A percentile compares a stretch with the other conserved stretches of the same genome.
Evolutionary conservation across 2,888 invertebrate species (phyloP).

Genomic region (Amphimallon solstitiale): DNA sequence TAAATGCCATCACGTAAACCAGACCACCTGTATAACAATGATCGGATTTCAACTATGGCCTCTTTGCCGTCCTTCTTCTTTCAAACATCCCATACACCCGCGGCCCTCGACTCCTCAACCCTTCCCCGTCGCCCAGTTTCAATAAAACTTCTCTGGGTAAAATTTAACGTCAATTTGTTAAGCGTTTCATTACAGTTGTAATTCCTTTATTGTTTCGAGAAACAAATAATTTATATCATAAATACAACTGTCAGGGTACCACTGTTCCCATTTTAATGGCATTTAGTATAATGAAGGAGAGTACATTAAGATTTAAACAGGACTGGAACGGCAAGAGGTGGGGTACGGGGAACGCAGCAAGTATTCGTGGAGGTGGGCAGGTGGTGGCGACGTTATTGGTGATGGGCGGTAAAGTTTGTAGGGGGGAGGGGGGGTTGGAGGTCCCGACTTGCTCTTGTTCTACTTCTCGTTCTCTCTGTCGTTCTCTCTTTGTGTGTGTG

Average conservation of each 20-base stretch:
- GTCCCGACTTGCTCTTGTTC: no score
- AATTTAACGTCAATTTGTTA: slow-evolving; percentile 33
- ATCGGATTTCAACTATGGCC: no score
- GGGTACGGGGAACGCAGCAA: neutral
- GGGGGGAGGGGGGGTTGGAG: no score
- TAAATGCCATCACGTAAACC: no score
- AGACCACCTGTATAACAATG: no score
- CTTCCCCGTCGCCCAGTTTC: neutral
- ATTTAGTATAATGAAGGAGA: slow-evolving; percentile 35
- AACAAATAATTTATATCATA: slow-evolving; percentile 38
- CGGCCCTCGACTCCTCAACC: no score
- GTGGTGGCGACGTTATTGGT: neutral
- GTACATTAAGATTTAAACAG: slow-evolving; percentile 34
- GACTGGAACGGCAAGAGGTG: neutral
- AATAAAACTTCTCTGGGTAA: slow-evolving; percentile 9
- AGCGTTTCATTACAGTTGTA: slow-evolving; percentile 33
- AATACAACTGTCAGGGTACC: slow-evolving; percentile 37
- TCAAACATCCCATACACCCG: no score
- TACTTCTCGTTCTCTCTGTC: no score
- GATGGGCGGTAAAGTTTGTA: no score
- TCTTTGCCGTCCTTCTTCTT: no score
- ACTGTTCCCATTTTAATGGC: slow-evolving; percentile 33
- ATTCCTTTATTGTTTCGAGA: slow-evolving; percentile 33
- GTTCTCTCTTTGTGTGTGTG: no score
- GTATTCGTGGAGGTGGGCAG: neutral